These are phyloP conservation scores for Papilio elwesi DNA, from an alignment of 2,888 invertebrate species.

Conservation along the genomic window DNA sequence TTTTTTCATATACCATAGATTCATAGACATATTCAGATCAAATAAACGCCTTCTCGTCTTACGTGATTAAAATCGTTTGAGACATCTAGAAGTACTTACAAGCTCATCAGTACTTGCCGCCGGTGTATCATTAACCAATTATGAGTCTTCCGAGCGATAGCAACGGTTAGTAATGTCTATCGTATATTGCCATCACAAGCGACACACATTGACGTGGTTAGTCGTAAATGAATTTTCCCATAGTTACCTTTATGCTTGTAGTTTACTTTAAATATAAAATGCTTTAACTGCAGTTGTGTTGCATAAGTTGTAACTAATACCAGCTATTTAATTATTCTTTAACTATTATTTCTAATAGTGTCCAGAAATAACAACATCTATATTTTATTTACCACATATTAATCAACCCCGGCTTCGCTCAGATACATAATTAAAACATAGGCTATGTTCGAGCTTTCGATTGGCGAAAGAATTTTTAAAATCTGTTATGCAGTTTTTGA, in stretches of 20 bases:
- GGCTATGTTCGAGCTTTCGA: too few species aligned
- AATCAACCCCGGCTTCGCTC: too few species aligned
- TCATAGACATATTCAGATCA: background rate
- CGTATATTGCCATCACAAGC: background rate
- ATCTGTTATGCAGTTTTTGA: too few species aligned
- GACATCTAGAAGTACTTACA: conserved; percentile 10
- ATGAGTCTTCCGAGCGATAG: background rate
- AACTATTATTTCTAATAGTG: too few species aligned
- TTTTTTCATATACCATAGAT: too few species aligned
- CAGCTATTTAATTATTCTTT: too few species aligned
- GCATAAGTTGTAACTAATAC: too few species aligned
- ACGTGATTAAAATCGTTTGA: background rate
- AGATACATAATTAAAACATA: too few species aligned
- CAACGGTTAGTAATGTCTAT: background rate
- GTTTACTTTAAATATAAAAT: background rate
- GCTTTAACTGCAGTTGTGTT: too few species aligned
- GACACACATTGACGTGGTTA: background rate
- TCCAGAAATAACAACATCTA: too few species aligned
- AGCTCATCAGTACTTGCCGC: background rate
- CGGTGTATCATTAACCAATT: background rate
- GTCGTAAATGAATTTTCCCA: background rate
- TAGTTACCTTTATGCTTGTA: conserved; percentile 2
- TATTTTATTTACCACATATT: too few species aligned
- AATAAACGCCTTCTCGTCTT: background rate
- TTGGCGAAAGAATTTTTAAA: too few species aligned